A percentile compares a stretch with the other conserved stretches of the same genome.
These are phyloP conservation scores for Parapristionchus giblindavisi DNA, from an alignment of 2,888 invertebrate species.

Conservation along the genomic window DNA sequence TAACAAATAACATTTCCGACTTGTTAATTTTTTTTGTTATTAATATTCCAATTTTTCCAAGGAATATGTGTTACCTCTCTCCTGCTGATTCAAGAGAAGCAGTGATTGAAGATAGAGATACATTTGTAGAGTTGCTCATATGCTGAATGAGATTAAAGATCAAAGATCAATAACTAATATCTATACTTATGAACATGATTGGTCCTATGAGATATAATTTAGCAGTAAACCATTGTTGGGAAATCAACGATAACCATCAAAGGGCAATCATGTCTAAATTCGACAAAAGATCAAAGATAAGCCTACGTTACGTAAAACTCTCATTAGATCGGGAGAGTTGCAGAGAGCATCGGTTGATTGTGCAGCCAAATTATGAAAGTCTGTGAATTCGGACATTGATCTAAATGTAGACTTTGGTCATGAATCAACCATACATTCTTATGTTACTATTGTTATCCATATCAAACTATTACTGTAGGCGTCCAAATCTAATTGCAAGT, in stretches of 20 bases:
- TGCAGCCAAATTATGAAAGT: conserved; percentile 28
- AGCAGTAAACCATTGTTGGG: not conserved
- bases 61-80: conserved; percentile 4
- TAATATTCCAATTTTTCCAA: not conserved
- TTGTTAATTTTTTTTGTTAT: not conserved
- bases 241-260: not conserved
- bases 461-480: no score
- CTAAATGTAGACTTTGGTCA: no score
- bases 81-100: conserved; percentile 18
- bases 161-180: not conserved
- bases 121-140: conserved; percentile 2
- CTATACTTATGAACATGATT: not conserved
- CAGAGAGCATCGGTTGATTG: not conserved
- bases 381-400: conserved; percentile 6
- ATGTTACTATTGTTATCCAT: no score
- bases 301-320: not conserved
- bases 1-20: not conserved
- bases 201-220: not conserved
- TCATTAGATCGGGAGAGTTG: conserved; percentile 29
- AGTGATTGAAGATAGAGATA: conserved; percentile 24
- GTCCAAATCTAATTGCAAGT: no score
- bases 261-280: not conserved
- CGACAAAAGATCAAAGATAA: not conserved
- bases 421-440: no score
- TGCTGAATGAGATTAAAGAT: not conserved